Conservation (phyloP, 2,797 vertebrate genomes). For the Petrocephalus schoutedeni region DNA sequence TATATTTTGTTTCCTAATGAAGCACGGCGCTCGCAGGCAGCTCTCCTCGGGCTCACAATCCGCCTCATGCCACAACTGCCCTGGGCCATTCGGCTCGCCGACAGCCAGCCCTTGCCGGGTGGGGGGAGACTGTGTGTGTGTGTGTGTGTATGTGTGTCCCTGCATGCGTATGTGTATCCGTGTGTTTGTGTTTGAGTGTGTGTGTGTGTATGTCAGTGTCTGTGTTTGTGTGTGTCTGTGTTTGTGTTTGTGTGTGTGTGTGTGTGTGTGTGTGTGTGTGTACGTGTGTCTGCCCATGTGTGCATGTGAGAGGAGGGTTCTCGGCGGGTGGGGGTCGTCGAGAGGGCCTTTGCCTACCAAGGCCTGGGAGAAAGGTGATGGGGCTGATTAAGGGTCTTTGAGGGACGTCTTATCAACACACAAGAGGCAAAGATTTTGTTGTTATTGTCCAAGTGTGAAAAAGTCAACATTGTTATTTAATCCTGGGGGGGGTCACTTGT, state of each 20-base stretch:
- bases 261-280: not conserved
- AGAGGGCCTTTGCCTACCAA: not conserved
- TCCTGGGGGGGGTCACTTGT: not conserved
- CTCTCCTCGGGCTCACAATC: conserved; percentile 74
- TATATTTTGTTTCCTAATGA: conserved; percentile 98
- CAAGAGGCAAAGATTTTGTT: not conserved
- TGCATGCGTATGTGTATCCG: not conserved
- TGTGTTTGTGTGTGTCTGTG: not conserved
- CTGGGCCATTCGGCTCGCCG: conserved; percentile 49
- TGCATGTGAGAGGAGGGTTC: not conserved
- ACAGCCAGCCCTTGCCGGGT: conserved; percentile 21
- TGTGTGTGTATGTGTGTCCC: not conserved
- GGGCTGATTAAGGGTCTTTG: not conserved
- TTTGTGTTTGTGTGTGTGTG: not conserved
- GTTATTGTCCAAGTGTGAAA: not conserved
- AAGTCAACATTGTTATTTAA: not conserved
- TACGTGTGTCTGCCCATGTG: not conserved
- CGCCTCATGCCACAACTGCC: conserved; percentile 71
- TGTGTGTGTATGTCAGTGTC: not conserved
- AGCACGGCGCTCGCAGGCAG: conserved; percentile 76
- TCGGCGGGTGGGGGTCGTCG: not conserved
- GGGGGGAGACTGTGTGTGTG: conserved; percentile 15
- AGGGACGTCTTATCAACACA: not conserved
- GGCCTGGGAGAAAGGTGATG: not conserved
- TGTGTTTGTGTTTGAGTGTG: not conserved